Conservation (phyloP, 1,140 invertebrate genomes). For the Mizuhopecten yessoensis region DNA sequence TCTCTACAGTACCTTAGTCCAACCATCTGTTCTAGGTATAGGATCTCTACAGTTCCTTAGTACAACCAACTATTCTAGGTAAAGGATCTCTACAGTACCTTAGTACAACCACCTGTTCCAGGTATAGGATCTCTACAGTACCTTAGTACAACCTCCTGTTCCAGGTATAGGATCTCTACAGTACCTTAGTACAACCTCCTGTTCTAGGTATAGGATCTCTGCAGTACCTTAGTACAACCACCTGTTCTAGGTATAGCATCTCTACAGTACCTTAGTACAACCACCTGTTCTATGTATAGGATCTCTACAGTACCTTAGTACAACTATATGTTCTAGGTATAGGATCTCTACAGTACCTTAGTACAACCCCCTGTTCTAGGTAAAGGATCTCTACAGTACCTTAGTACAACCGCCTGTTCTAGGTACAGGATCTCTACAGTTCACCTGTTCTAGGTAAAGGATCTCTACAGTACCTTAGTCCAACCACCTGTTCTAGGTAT, state of each 20-base stretch:
- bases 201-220: no score
- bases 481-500: no score
- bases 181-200: constrained; percentile 93
- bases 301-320: constrained; percentile 94
- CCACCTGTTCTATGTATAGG: constrained; percentile 93
- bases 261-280: constrained; percentile 95
- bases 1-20: constrained; percentile 95
- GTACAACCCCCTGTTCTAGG: constrained; percentile 94
- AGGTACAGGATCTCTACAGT: no score
- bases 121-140: no score
- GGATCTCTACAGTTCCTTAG: no score
- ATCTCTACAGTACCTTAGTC: no score
- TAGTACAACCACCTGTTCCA: constrained; percentile 93
- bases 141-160: constrained; percentile 94
- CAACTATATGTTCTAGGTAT: constrained; percentile 94
- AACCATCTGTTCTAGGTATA: constrained; percentile 93
- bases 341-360: no score
- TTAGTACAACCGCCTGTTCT: constrained; percentile 94
- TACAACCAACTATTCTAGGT: constrained; percentile 94
- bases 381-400: no score
- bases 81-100: no score
- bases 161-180: no score
- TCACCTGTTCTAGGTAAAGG: no score
- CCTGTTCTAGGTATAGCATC: constrained; percentile 94
- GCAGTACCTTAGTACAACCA: constrained; percentile 94